These are phyloP conservation scores for Myrmecobius fasciatus DNA, from an alignment of 2,113 vertebrate species.

Conservation along the genomic window DNA sequence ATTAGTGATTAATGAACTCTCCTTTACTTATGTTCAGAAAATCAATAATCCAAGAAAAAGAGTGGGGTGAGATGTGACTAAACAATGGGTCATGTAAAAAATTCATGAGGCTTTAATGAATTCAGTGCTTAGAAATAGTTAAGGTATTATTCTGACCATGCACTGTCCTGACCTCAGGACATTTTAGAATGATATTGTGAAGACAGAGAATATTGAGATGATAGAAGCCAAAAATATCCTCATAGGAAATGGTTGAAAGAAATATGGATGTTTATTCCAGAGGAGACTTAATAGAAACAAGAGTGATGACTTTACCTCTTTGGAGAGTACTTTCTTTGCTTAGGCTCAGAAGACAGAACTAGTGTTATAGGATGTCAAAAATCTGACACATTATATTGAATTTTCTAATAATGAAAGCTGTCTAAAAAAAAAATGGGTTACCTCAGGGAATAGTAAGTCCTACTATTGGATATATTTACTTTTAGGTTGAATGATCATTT, in stretches of 20 bases:
- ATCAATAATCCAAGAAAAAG: neutral
- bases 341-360: neutral
- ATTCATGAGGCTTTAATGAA: neutral
- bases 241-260: neutral
- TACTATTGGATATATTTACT: neutral
- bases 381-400: neutral
- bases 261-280: neutral
- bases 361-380: neutral
- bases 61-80: neutral
- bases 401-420: neutral
- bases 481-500: neutral
- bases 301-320: neutral
- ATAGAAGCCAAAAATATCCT: neutral
- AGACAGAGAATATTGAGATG: neutral
- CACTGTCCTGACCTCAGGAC: neutral
- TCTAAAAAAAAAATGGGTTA: neutral
- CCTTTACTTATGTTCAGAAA: neutral
- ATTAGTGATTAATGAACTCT: neutral
- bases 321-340: neutral
- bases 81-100: neutral
- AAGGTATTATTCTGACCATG: neutral
- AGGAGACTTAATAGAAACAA: neutral
- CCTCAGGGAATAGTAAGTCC: neutral
- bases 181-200: neutral
- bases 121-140: neutral